A percentile compares a stretch with the other conserved stretches of the same genome.
Conservation (phyloP, 2,888 invertebrate species). For the Pristionchus maxplancki region DNA sequence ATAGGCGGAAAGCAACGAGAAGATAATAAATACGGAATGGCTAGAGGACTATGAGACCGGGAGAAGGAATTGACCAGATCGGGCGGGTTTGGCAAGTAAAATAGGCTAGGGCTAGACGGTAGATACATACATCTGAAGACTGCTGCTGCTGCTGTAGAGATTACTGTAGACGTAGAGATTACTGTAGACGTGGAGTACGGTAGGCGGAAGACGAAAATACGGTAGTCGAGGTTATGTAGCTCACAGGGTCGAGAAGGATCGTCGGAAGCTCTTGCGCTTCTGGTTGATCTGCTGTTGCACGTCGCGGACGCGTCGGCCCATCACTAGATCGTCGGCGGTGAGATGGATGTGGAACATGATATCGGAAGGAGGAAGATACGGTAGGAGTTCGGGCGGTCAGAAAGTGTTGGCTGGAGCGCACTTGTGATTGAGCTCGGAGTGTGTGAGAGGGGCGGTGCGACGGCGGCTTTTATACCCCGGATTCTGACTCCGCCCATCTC, state of each 20-base stretch:
- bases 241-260: slow-evolving; percentile 34
- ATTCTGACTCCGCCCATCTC: not conserved
- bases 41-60: not conserved
- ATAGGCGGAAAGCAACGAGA: not conserved
- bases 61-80: not conserved
- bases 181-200: not conserved
- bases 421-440: not conserved
- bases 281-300: not conserved
- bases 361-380: not conserved
- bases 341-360: slow-evolving; percentile 41
- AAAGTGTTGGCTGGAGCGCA: not conserved
- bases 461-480: slow-evolving; percentile 33
- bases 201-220: not conserved
- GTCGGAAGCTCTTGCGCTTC: slow-evolving; percentile 30
- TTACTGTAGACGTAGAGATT: not conserved
- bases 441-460: not conserved
- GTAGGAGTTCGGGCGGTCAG: not conserved
- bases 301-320: not conserved
- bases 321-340: slow-evolving; percentile 23
- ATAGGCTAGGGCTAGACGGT: not conserved
- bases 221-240: not conserved
- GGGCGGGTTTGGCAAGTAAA: not conserved
- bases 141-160: not conserved
- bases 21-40: not conserved
- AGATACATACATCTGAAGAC: not conserved